Evolutionary conservation across 2,888 invertebrate genomes (phyloP).

Genomic region (Synanthedon formicaeformis): DNA sequence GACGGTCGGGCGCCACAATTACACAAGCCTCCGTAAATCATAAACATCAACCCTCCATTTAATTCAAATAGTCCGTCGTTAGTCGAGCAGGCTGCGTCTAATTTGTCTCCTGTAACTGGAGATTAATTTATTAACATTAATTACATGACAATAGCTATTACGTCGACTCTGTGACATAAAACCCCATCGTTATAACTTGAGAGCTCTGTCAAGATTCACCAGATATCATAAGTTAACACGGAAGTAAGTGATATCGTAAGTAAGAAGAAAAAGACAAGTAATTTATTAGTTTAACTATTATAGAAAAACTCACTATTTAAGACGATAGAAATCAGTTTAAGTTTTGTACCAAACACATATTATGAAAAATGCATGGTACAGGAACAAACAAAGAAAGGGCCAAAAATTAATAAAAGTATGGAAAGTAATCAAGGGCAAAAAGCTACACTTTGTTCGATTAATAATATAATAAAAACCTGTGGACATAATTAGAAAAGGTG

Average conservation of each 20-base stretch:
- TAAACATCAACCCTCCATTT: slow-evolving; percentile 70
- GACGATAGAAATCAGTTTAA: no score
- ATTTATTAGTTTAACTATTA: no score
- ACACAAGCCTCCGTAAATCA: slow-evolving; percentile 66
- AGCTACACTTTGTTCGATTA: no score
- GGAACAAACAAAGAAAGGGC: no score
- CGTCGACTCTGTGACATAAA: background rate
- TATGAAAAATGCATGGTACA: no score
- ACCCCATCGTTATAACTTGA: background rate
- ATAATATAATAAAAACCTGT: no score
- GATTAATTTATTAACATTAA: slow-evolving; percentile 70
- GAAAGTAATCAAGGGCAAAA: no score
- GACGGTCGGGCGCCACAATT: slow-evolving; percentile 65
- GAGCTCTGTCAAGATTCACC: background rate
- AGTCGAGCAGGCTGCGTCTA: slow-evolving; percentile 67
- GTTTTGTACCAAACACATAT: no score
- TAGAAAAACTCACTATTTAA: no score
- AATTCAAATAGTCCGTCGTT: slow-evolving; percentile 70
- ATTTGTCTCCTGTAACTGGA: slow-evolving; percentile 67
- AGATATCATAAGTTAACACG: background rate
- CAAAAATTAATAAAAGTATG: no score
- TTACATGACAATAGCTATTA: slow-evolving; percentile 53
- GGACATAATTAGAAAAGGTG: no score
- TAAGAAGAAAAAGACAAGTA: background rate
- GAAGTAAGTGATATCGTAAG: background rate